Conservation (phyloP, 2,888 invertebrate genomes). For the Drosophila stalkeri region DNA sequence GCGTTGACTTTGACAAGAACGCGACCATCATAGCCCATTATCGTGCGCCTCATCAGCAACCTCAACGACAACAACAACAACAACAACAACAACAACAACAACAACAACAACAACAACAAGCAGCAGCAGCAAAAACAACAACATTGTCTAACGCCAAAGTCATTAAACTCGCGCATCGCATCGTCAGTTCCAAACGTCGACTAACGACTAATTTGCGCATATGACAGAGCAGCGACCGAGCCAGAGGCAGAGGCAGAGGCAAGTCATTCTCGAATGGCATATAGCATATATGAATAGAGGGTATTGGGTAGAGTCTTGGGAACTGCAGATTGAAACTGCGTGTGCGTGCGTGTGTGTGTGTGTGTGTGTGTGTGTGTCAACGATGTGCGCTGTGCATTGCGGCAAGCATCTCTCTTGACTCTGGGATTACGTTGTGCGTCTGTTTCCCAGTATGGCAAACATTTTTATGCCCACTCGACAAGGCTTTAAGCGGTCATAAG, state of each 20-base stretch:
- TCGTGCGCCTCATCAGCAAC: conserved; percentile 71
- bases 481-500: conserved; percentile 66
- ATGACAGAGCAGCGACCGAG: conserved; percentile 61
- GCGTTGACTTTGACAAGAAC: conserved; percentile 77
- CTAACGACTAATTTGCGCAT: conserved; percentile 81
- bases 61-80: conserved; percentile 31
- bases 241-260: conserved; percentile 28
- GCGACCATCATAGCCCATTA: conserved; percentile 73
- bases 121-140: conserved; percentile 23
- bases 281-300: conserved; percentile 15
- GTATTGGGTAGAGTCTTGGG: conserved; percentile 22
- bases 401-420: conserved; percentile 48
- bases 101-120: conserved; percentile 20
- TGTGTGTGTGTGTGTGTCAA: conserved; percentile 42
- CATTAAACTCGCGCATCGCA: conserved; percentile 72
- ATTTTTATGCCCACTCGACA: conserved; percentile 39
- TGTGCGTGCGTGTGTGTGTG: conserved; percentile 11
- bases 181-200: conserved; percentile 60
- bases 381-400: conserved; percentile 40
- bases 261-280: conserved; percentile 60
- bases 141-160: conserved; percentile 72
- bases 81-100: conserved; percentile 23
- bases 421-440: conserved; percentile 72
- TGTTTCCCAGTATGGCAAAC: conserved; percentile 61
- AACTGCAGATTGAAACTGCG: conserved; percentile 28